These are phyloP conservation scores for Fissipunctia ypsillon DNA, from an alignment of 2,888 invertebrate genomes.

Conservation along the genomic window DNA sequence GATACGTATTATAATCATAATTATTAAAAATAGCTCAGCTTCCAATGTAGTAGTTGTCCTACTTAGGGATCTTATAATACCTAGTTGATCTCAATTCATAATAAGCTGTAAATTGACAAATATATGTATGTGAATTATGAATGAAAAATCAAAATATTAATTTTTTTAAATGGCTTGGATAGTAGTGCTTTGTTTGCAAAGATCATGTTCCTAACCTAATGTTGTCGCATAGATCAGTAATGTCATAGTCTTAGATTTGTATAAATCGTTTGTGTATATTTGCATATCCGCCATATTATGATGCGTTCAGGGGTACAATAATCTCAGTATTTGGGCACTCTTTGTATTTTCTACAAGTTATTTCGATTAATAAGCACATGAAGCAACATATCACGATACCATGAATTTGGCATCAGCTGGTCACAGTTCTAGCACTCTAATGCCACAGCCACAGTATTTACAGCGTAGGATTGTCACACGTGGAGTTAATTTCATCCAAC, in stretches of 20 bases:
- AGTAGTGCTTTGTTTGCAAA: slow-evolving; percentile 13
- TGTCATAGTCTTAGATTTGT: slow-evolving; percentile 31
- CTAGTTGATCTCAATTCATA: slow-evolving; percentile 59
- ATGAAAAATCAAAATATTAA: slow-evolving; percentile 46
- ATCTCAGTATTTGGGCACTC: slow-evolving; percentile 8
- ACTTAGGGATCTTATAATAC: slow-evolving; percentile 65
- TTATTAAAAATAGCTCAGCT: slow-evolving; percentile 42
- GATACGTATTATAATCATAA: slow-evolving; percentile 61
- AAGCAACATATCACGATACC: slow-evolving; percentile 47
- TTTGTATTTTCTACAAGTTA: slow-evolving; percentile 23
- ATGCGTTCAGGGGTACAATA: slow-evolving; percentile 4
- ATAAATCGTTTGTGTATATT: slow-evolving; percentile 3
- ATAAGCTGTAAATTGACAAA: slow-evolving; percentile 73
- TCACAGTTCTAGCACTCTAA: slow-evolving; percentile 58
- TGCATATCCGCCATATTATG: slow-evolving; percentile 9
- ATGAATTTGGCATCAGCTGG: slow-evolving; percentile 44
- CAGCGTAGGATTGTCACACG: slow-evolving; percentile 47
- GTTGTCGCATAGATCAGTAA: slow-evolving; percentile 24
- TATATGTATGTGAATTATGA: slow-evolving; percentile 62
- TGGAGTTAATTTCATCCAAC: slow-evolving; percentile 14
- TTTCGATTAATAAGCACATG: slow-evolving; percentile 30
- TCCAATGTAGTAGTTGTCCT: slow-evolving; percentile 58
- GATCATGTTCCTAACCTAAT: slow-evolving; percentile 35
- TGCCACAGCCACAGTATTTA: slow-evolving; percentile 61
- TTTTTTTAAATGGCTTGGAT: slow-evolving; percentile 7